A percentile compares a stretch with the other conserved stretches of the same genome.
These are phyloP conservation scores for Labia minor DNA, from an alignment of 2,888 invertebrate genomes.

Conservation along the genomic window DNA sequence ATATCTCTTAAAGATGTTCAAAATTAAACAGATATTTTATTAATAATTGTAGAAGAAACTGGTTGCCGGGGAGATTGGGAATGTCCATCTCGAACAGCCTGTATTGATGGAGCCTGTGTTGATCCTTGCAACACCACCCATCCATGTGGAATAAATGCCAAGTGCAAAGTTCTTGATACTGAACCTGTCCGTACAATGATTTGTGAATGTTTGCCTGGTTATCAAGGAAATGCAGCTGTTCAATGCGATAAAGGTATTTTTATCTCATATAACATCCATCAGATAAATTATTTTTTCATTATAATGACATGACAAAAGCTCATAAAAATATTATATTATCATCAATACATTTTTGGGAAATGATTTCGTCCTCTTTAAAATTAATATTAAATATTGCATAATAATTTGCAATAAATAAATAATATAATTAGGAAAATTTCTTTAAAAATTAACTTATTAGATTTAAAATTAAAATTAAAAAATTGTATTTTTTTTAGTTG, in stretches of 20 bases:
- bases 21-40: too few species aligned
- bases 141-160: conserved; percentile 72
- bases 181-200: conserved; percentile 77
- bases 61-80: conserved; percentile 68
- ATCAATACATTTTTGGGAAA: too few species aligned
- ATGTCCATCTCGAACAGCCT: conserved; percentile 72
- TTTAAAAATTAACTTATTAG: background rate
- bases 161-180: conserved; percentile 69
- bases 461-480: conserved; percentile 8
- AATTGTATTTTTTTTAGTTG: conserved; percentile 37
- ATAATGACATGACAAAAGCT: background rate
- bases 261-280: background rate
- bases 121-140: conserved; percentile 69
- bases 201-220: conserved; percentile 76
- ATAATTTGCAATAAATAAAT: too few species aligned
- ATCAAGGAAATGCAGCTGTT: conserved; percentile 74
- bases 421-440: too few species aligned
- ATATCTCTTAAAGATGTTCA: too few species aligned
- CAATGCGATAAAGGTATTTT: conserved; percentile 69
- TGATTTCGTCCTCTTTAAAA: too few species aligned
- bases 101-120: conserved; percentile 68
- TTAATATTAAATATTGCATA: too few species aligned
- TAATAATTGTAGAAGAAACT: conserved; percentile 36
- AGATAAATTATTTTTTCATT: background rate
- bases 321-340: too few species aligned